Evolutionary conservation across 37 sponge, comb jelly and placozoan species (phyloP), one percentile per base, ranked within the genome.

Genomic region (Hormiphora californensis): DNA sequence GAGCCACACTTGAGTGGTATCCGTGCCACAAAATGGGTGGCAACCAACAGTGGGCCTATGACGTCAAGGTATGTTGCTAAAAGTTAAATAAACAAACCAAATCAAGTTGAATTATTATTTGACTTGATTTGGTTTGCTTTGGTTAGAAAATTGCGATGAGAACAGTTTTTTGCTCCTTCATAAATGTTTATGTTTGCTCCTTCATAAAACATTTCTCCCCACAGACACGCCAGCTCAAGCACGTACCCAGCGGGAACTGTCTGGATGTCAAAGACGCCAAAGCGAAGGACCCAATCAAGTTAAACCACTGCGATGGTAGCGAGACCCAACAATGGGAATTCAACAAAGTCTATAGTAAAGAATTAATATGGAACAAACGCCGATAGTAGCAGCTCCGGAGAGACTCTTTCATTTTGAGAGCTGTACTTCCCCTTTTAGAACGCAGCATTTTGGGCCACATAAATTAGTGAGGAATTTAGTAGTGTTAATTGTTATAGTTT

Each of bases 1-100:
- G 63, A 17, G 63, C 85, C 22, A 59, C 43, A 0, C 54, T 90
- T 17, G 85, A 87, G 44, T 73, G 87, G 38, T 61, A 81, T 17
- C 81, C 85, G 53, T 90, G 90, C 37, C 90, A 90, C 67, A 85
- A 54, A 23, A 88, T 90, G 90, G 88, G 90, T 37, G 90, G 90
- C 33, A 90, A 90, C 61, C 90, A 90, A 53, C 69, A 85, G 54
- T 90, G 90, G 86, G 39, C 86, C 0, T 57, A 54, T n/a, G 54
- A 86, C 9, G 54, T 40, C 21, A 44, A 73, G 54, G 88, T 86
- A 27, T 41, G 87, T 12, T 15, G 1, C 61, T 9, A 15, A 17
- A 17, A 17, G 9, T 49, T 49, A 49, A 49, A 17, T 49, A 15
- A 49, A 49, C n/a, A n/a, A n/a, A n/a, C n/a, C n/a, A n/a, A 49